These are phyloP conservation scores for Drosophila mauritiana DNA, from an alignment of 1,140 invertebrate genomes.

Conservation along the genomic window DNA sequence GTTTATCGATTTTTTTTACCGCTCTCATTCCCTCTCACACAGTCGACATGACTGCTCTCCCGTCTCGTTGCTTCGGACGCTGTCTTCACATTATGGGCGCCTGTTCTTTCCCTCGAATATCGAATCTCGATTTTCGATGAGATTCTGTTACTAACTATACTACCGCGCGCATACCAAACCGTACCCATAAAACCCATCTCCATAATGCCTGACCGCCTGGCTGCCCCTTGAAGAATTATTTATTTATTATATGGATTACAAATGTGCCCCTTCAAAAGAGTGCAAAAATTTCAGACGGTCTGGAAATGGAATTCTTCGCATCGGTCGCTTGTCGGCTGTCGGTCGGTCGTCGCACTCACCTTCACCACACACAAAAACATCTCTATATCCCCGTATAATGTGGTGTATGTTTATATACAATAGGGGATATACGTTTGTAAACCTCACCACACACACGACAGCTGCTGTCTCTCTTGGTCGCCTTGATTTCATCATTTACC, in stretches of 20 bases:
- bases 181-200: slow-evolving; percentile 28
- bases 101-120: slow-evolving; percentile 85
- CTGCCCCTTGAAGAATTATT: slow-evolving; percentile 61
- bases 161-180: slow-evolving; percentile 13
- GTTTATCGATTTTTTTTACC: slow-evolving; percentile 68
- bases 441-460: slow-evolving; percentile 66
- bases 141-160: slow-evolving; percentile 72
- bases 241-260: slow-evolving; percentile 80
- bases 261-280: slow-evolving; percentile 48
- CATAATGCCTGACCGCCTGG: slow-evolving; percentile 16
- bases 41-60: slow-evolving; percentile 1
- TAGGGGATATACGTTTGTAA: slow-evolving; percentile 17
- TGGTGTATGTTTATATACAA: background rate
- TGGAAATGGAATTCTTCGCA: slow-evolving; percentile 46
- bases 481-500: slow-evolving; percentile 81
- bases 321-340: slow-evolving; percentile 20
- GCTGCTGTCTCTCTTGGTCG: slow-evolving; percentile 36
- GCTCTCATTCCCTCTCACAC: slow-evolving; percentile 10
- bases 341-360: slow-evolving; percentile 69
- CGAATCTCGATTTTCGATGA: slow-evolving; percentile 84
- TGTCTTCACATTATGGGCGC: slow-evolving; percentile 66
- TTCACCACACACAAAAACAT: slow-evolving; percentile 59
- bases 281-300: slow-evolving; percentile 46
- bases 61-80: slow-evolving; percentile 8
- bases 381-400: slow-evolving; percentile 4